Conservation (phyloP, 2,888 invertebrate species). For the Clunio marinus region DNA sequence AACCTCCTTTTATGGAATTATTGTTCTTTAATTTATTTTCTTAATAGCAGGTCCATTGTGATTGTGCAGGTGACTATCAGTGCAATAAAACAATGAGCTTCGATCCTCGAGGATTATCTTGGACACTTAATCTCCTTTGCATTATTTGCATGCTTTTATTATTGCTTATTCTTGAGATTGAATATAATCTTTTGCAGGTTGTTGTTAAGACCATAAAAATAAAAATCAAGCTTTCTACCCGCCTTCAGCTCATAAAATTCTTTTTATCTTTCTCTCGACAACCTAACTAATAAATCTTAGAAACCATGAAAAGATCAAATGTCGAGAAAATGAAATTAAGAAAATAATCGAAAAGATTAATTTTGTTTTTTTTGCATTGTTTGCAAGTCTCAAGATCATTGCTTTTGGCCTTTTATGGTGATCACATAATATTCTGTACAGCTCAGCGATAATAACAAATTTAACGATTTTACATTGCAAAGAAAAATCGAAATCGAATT, state of each 20-base stretch:
- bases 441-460: neutral
- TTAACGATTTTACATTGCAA: neutral
- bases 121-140: neutral
- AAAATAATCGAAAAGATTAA: constrained; percentile 31
- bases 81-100: constrained; percentile 20
- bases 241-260: neutral
- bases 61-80: constrained; percentile 12
- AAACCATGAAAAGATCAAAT: constrained; percentile 20
- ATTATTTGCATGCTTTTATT: neutral
- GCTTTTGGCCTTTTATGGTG: constrained; percentile 26
- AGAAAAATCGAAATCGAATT: neutral
- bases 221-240: neutral
- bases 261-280: neutral
- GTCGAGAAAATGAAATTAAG: constrained; percentile 21
- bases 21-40: constrained; percentile 23
- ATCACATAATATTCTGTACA: neutral
- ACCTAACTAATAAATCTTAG: constrained; percentile 2
- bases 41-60: constrained; percentile 23
- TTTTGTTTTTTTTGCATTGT: constrained; percentile 1
- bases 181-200: constrained; percentile 5
- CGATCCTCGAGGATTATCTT: neutral
- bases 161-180: neutral
- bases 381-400: constrained; percentile 16
- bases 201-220: no score
- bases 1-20: constrained; percentile 18